phyloP scores from a whole-genome alignment of 2,888 invertebrate species.

The Linnaemya tessellans region DNA sequence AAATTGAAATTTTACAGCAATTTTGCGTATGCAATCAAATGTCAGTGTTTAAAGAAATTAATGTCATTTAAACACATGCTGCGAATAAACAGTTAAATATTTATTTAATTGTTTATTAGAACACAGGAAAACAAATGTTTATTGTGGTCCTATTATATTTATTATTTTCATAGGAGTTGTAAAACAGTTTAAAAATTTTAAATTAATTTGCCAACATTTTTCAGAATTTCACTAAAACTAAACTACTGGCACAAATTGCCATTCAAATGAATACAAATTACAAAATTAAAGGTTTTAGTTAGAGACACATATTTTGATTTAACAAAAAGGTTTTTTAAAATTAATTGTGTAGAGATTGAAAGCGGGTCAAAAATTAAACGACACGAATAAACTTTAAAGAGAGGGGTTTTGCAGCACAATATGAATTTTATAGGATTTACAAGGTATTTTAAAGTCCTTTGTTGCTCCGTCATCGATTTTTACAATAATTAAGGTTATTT shows the following conservation, averaged over 20 bases:
- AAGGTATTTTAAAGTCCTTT: no score
- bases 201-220: constrained; percentile 6
- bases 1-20: constrained; percentile 42
- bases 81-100: constrained; percentile 9
- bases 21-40: constrained; percentile 28
- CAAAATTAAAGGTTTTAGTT: background rate
- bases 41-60: constrained; percentile 35
- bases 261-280: background rate
- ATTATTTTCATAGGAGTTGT: background rate
- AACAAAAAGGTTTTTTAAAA: no score
- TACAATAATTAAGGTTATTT: no score
- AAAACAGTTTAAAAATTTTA: background rate
- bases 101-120: constrained; percentile 18
- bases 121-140: background rate
- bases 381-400: no score
- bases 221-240: background rate
- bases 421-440: no score
- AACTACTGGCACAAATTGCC: background rate
- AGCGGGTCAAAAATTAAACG: no score
- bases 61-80: background rate
- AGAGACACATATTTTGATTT: background rate
- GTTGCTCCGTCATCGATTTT: no score
- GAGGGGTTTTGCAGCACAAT: no score
- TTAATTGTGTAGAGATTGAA: no score
- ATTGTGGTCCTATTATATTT: constrained; percentile 25